Conservation (phyloP, 1,140 invertebrate genomes). For the Formica selysi region DNA sequence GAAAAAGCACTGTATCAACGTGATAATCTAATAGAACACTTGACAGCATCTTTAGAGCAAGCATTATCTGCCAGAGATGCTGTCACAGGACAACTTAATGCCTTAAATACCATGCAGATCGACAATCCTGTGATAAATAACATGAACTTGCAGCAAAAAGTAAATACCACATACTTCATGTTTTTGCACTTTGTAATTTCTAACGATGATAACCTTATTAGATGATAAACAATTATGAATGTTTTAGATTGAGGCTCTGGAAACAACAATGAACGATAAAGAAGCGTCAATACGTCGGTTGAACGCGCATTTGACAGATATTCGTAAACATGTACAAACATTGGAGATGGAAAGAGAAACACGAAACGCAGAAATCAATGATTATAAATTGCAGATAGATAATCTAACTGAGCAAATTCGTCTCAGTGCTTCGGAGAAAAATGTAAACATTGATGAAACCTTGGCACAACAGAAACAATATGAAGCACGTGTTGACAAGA, state of each 20-base stretch:
- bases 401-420: constrained; percentile 79
- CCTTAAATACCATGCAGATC: constrained; percentile 73
- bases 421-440: constrained; percentile 67
- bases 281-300: constrained; percentile 72
- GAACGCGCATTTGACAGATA: constrained; percentile 72
- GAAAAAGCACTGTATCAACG: constrained; percentile 81
- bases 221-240: constrained; percentile 18
- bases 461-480: constrained; percentile 79
- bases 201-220: constrained; percentile 18
- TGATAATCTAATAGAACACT: constrained; percentile 82
- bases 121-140: constrained; percentile 43
- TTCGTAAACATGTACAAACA: constrained; percentile 73
- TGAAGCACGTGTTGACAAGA: constrained; percentile 79
- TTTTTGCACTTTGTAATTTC: background rate
- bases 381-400: constrained; percentile 79
- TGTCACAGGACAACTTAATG: constrained; percentile 77
- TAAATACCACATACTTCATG: constrained; percentile 42
- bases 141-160: constrained; percentile 77
- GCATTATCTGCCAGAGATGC: constrained; percentile 80
- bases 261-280: constrained; percentile 70
- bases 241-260: constrained; percentile 73
- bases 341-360: constrained; percentile 79
- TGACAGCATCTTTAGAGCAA: constrained; percentile 81
- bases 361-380: constrained; percentile 75
- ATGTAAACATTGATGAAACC: constrained; percentile 72